Conservation (phyloP, 1,140 invertebrate species). For the Pseudachorutes palmiensis region DNA sequence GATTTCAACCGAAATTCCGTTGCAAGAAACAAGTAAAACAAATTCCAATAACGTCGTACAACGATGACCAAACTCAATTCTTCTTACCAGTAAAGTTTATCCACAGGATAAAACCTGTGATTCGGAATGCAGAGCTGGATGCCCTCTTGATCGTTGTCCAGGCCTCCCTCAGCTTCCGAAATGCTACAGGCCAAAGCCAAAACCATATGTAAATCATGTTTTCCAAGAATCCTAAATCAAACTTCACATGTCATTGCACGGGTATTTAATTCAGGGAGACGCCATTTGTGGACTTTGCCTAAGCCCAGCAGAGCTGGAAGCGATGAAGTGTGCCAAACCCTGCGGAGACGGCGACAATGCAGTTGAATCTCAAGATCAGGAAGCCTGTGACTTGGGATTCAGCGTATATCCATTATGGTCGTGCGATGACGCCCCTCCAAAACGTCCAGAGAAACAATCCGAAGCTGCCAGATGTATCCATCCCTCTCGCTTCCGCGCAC, state of each 20-base stretch:
- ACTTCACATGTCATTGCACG: neutral
- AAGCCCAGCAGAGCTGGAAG: neutral
- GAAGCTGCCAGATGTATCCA: neutral
- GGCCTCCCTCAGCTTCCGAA: neutral
- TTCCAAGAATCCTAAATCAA: neutral
- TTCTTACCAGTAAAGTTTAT: too few species aligned
- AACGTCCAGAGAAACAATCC: neutral
- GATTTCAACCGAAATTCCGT: neutral
- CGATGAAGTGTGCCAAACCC: neutral
- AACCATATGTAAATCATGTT: neutral
- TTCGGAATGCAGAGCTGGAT: neutral
- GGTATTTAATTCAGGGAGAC: neutral
- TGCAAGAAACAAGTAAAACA: neutral
- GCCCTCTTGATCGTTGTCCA: neutral
- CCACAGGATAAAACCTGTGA: neutral
- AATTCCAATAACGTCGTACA: too few species aligned
- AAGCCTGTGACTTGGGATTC: too few species aligned
- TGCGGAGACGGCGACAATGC: neutral
- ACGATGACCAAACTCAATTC: too few species aligned
- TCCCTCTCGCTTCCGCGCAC: neutral
- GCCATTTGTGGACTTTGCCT: neutral
- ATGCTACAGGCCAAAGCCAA: neutral
- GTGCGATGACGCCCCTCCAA: neutral
- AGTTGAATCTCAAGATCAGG: neutral
- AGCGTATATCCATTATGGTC: neutral